Base-by-base conservation (phyloP, 2,888 invertebrate genomes). In the Darwinula stevensoni region DNA sequence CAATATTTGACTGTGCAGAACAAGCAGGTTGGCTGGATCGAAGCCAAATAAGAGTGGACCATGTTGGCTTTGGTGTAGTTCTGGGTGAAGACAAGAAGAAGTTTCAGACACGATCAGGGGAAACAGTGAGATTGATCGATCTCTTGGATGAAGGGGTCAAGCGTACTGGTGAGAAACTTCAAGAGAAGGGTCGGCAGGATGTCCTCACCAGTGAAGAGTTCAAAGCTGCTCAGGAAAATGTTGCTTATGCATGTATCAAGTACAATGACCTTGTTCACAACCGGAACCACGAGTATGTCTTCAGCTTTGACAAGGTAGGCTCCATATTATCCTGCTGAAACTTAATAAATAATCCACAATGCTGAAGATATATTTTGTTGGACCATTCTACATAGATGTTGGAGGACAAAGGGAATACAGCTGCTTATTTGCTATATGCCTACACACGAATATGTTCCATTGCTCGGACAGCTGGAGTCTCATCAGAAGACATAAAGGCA, bases 71-170 rank as follows among this genome's bases (percentile, higher is more conserved):
- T 51, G 97, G 97, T 11, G 76, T 94, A 4, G 97, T 97, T 0
- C 56, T 97, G 3, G 97, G 97, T 11, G 94, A 91, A 52, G 94
- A 97, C 54, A 84, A 78, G 46, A 97, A 97, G 50, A 97, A 94
- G 53, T 94, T 97, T 47, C 97, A 97, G 53, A 94, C 94, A 2
- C 63, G 97, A 29, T 88, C 91, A 2, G 94, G 94, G 1, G 94
- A 91, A 38, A 84, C 88, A 0, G 70, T 99, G 0, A 67, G 74
- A 41, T 58, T 97, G 4, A 60, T 62, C 4, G 75, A 86, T 39
- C 59, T 97, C 28, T 56, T 97, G 4, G 75, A 94, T 42, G 94
- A 97, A 59, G 97, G 61, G 49, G 22, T 41, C n/a, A 34, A 39
- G 27, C 29, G 42, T 34, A 33, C 22, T 32, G 34, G 14, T 36